Evolutionary conservation across 1,140 invertebrate species (phyloP), one percentile per base, ranked within the genome.

Genomic region (Maniola jurtina): DNA sequence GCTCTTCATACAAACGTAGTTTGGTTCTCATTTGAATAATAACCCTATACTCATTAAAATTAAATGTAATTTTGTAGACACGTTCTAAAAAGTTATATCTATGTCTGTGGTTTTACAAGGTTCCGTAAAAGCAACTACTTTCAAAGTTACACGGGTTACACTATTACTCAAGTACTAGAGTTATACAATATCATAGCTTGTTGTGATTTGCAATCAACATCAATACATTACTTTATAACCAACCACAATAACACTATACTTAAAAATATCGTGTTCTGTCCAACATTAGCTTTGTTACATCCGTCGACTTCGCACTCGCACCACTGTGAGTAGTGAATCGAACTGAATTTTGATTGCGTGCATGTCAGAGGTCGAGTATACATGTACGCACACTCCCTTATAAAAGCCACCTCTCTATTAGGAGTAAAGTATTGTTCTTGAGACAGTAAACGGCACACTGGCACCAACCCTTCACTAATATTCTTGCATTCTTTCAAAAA

Each of bases 271-370:
- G 8, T 55, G 11, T 5, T 35, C 11, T 9, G 9, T 6, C 9
- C 5, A n/a, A 4, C 8, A 7, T 5, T 48, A 10, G 81, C 84
- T 48, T 77, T 75, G 75, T 92, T 92, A 33, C 83, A 87, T n/a
- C 75, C 86, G 34, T 91, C 84, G 25, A 66, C 56, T 5, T 75
- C 75, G 59, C 84, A 84, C 66, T 87, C 89, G 35, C 86, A 87
- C 1, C 86, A 87, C 45, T 70, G 56, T 38, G 85, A 86, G 68
- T 83, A 83, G 73, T 86, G 85, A 58, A 86, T 60, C n/a, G 70
- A 70, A 50, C 71, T 82, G 61, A 83, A 83, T 47, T 82, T 78
- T 0, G 84, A 83, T 40, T 77, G 69, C 16, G 59, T 59, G 61
- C 85, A 89, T n/a, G 61, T 61, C 0, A 83, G 33, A 0, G 77